Evolutionary conservation across 1,140 invertebrate species (phyloP), one percentile per base, ranked within the genome.

Genomic region (Sitobion miscanthi): DNA sequence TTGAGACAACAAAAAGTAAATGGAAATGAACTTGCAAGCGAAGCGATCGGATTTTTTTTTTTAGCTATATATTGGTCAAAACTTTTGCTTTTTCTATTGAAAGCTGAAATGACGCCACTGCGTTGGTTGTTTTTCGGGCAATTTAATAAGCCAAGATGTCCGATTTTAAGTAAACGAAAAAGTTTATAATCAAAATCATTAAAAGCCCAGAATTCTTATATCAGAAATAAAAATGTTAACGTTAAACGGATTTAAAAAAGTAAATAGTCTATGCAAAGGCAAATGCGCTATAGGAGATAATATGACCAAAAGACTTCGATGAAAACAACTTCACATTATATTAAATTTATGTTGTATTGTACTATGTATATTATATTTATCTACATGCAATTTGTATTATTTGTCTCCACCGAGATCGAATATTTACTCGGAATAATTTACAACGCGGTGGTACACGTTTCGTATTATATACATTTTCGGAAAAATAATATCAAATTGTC

Each of bases 401-500:
- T 35, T 35, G 38, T 82, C 7, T 82, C 38, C n/a, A 17, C 17
- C 77, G 77, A 17, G 77, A 82, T 82, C 20, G 6, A 83, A 83
- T 23, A 83, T 38, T 38, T 38, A 8, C 14, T 17, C 4, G 62
- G 14, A 77, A 77, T 77, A 77, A 77, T 77, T n/a, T 77, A 17
- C 14, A n/a, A n/a, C 62, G 5, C 30, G 62, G 30, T 9, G 30
- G 62, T 77, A 5, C 62, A 14, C 30, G n/a, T 77, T 69, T 38
- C 35, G 21, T 83, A 83, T 83, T 38, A 23, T 23, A 8, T 38
- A 83, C 21, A 83, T 83, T 83, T 77, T n/a, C 14, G 62, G 62
- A 11, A 77, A 77, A 83, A 83, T 83, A 83, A 38, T 83, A 83
- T 21, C 77, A 83, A 83, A 77, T 83, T 83, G n/a, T 83, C 35